A percentile compares a stretch with the other conserved stretches of the same genome.
phyloP scores from a whole-genome alignment of 2,888 invertebrate genomes.

The Margaritifera margaritifera region DNA sequence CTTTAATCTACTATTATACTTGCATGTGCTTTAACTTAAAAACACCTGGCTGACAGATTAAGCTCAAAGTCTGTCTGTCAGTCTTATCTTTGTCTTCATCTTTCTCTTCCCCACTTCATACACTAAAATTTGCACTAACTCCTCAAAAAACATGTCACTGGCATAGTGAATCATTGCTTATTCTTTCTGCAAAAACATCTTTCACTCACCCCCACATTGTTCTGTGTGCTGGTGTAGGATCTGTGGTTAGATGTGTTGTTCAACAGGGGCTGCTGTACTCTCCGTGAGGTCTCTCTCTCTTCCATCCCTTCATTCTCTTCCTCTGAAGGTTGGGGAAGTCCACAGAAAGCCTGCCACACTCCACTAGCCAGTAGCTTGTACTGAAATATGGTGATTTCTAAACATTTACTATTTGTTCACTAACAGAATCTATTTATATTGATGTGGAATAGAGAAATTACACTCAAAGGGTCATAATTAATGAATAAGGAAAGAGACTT shows the following conservation, averaged over 20 bases:
- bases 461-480: no score
- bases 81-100: not conserved
- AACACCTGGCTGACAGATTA: no score
- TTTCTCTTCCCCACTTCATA: not conserved
- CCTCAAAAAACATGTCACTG: not conserved
- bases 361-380: slow-evolving; percentile 90
- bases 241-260: no score
- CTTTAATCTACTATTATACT: no score
- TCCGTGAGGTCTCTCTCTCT: slow-evolving; percentile 6
- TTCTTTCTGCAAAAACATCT: not conserved
- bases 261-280: not conserved
- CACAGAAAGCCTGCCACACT: slow-evolving; percentile 85
- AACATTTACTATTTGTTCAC: not conserved
- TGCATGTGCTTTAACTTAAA: no score
- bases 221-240: slow-evolving; percentile 1
- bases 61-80: not conserved
- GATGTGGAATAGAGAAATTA: no score
- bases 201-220: slow-evolving; percentile 6
- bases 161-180: no score
- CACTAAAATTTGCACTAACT: not conserved
- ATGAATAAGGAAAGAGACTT: no score
- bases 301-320: slow-evolving; percentile 8
- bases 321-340: slow-evolving; percentile 60
- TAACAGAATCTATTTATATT: no score
- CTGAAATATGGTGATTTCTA: slow-evolving; percentile 74